Conservation (phyloP, 2,113 vertebrate genomes). For the Lagopus muta region DNA sequence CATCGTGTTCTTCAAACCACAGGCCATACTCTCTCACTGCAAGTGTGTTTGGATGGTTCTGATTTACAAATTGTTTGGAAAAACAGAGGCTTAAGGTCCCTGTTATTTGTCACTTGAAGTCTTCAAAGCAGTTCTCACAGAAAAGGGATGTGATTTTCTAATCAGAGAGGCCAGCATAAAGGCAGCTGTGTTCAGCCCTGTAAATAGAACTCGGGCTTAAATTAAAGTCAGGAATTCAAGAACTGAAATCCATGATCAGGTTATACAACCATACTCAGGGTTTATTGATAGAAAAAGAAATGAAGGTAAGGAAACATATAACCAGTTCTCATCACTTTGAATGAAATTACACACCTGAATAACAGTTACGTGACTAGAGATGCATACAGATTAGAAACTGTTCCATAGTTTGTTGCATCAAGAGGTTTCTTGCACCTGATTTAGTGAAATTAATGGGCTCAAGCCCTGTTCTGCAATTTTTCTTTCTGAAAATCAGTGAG, state of each 20-base stretch:
- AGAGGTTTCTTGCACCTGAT: neutral
- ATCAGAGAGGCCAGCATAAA: neutral
- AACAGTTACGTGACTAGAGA: neutral
- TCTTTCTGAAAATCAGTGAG: neutral
- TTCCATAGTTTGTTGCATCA: neutral
- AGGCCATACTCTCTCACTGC: slow-evolving; percentile 17
- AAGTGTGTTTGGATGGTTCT: slow-evolving; percentile 34
- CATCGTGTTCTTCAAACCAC: slow-evolving; percentile 19
- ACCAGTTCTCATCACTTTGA: neutral
- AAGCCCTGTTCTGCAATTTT: neutral
- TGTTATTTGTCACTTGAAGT: slow-evolving; percentile 52
- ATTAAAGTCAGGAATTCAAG: neutral
- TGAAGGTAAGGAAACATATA: neutral
- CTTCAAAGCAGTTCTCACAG: slow-evolving; percentile 28
- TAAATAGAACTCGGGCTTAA: neutral
- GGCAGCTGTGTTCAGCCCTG: neutral
- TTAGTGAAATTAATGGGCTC: neutral
- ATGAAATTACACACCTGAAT: neutral
- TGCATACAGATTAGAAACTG: neutral
- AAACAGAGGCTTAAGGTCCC: slow-evolving; percentile 46
- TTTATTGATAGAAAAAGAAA: neutral
- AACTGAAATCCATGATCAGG: neutral
- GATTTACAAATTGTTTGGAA: slow-evolving; percentile 71
- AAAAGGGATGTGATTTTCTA: slow-evolving; percentile 31
- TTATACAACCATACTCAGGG: neutral